Evolutionary conservation across 2,888 invertebrate genomes (phyloP), one percentile per base, ranked within the genome.

Genomic region (Thymelicus lineola): DNA sequence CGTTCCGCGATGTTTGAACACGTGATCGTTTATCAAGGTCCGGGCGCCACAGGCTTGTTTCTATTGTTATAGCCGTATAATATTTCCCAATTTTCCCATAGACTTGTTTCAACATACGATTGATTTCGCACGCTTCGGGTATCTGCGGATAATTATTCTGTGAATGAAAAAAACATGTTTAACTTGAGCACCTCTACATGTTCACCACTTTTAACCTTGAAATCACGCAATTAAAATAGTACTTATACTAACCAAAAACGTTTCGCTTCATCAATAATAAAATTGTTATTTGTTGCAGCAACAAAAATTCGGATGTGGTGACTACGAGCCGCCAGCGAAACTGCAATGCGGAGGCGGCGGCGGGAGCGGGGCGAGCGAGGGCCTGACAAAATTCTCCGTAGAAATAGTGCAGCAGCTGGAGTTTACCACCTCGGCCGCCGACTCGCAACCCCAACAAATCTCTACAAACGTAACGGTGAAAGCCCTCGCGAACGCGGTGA

Each of bases 401-500:
- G 98, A 98, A 91, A 98, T 98, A 80, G 98, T 98, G 28, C 98
- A 98, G 86, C 98, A 97, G 86, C 92, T 97, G 67, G 97, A 98
- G 87, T 98, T 98, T 86, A 97, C 97, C 74, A 97, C 97, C 55
- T 97, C 97, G 60, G 97, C 97, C 66, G 97, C 97, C 60, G 97
- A 97, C 84, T 97, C 97, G 7, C 97, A 97, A 84, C 97, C 97
- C 66, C 97, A 98, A 84, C 97, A 98, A 90, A 98, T 98, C 77
- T 97, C 96, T 82, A 98, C 98, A 76, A 98, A 98, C 94, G 98
- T 98, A 71, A 98, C 98, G 66, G 98, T 98, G 75, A 98, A 98
- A 79, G 93, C 91, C 71, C 87, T 93, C 80, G 94, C 87, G 77
- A 94, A 91, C 82, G 94, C 90, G 75, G 91, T 91, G 74, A 94